Evolutionary conservation across 2,888 invertebrate species (phyloP), one percentile per base, ranked within the genome.

Genomic region (Argyra leucocephala): DNA sequence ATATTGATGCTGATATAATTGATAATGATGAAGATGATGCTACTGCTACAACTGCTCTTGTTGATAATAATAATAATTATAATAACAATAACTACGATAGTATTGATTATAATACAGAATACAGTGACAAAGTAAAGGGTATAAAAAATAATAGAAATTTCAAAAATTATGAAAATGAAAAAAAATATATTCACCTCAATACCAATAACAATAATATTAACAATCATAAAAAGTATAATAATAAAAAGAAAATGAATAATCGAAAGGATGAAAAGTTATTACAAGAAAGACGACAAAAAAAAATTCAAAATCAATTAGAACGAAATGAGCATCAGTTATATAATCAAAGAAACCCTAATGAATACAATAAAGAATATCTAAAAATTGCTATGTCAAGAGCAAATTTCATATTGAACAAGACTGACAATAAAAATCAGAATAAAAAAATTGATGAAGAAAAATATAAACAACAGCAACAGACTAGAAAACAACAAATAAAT

Each of bases 1-100:
- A 48, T 48, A 48, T 48, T 18, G 48, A 48, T 48, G 48, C 48
- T 48, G 48, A 48, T 48, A n/a, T 48, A 18, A 48, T 48, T 48
- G 48, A 48, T 48, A 15, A 48, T 18, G 18, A 48, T 48, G 48
- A 9, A 3, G 18, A 48, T 31, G 12, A 31, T 31, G 31, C 3
- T n/a, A n/a, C n/a, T n/a, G n/a, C n/a, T n/a, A n/a, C n/a, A n/a
- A n/a, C n/a, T n/a, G n/a, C n/a, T n/a, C n/a, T n/a, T n/a, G n/a
- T n/a, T 31, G 31, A 31, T 31, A 6, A 31, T 31, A 31, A 31
- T 31, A 7, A 26, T 9, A 26, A 26, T 26, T 4, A 26, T 26
- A 26, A 26, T 26, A 26, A 26, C 9, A 26, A 26, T 26, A 9
- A 26, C 9, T 26, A 31, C 12, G 31, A 31, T 48, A 18, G 18